A percentile compares a stretch with the other conserved stretches of the same genome.
phyloP scores from a whole-genome alignment of 2,888 invertebrate species.

The Drosophila diplacantha region DNA sequence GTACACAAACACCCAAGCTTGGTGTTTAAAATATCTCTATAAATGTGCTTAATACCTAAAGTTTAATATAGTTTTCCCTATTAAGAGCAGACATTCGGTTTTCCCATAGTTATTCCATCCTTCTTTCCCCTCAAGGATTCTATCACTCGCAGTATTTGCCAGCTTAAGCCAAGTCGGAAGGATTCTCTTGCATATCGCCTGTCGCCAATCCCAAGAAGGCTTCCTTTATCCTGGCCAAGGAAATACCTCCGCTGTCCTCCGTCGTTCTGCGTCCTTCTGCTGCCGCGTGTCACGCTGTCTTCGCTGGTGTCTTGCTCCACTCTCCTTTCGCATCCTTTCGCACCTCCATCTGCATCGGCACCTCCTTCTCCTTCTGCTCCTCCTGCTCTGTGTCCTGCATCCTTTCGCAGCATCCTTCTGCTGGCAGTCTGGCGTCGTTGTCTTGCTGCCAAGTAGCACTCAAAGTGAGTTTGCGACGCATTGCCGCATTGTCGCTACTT shows the following conservation, averaged over 20 bases:
- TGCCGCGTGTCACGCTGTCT: slow-evolving; percentile 36
- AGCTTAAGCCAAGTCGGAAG: slow-evolving; percentile 1
- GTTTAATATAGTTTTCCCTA: background rate
- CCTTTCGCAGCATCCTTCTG: slow-evolving; percentile 7
- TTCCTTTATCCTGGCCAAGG: slow-evolving; percentile 27
- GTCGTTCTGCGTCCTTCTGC: slow-evolving; percentile 33
- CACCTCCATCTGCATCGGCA: slow-evolving; percentile 24
- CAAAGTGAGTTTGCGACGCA: slow-evolving; percentile 69
- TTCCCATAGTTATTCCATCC: background rate
- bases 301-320: slow-evolving; percentile 27
- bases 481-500: slow-evolving; percentile 74
- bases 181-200: slow-evolving; percentile 19
- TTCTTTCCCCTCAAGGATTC: slow-evolving; percentile 1
- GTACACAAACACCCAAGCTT: background rate
- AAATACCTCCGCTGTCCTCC: slow-evolving; percentile 17
- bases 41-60: background rate
- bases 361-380: slow-evolving; percentile 1
- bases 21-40: background rate
- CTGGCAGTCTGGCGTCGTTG: slow-evolving; percentile 39
- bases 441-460: slow-evolving; percentile 65
- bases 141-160: slow-evolving; percentile 6
- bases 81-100: background rate
- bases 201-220: slow-evolving; percentile 20
- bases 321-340: slow-evolving; percentile 16
- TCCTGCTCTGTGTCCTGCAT: slow-evolving; percentile 14